phyloP scores from a whole-genome alignment of 2,888 invertebrate species.

The Eilema griseolum region DNA sequence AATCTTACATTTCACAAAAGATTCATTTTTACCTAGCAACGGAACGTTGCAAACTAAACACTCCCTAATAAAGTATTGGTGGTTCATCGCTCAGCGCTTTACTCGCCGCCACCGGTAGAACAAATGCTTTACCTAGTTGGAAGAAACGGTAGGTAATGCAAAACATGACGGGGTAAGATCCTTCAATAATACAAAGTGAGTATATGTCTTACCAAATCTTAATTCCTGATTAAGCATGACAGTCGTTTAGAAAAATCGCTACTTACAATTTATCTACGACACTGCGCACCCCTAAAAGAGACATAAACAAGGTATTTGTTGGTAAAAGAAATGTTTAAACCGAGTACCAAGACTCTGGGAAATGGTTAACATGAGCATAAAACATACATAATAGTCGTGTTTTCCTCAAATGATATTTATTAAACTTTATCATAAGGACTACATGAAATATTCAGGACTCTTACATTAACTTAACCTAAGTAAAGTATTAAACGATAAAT shows the following conservation, averaged over 20 bases:
- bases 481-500: conserved; percentile 68
- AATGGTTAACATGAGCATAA: conserved; percentile 31
- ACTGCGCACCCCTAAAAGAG: conserved; percentile 24
- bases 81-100: conserved; percentile 18
- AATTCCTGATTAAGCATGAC: conserved; percentile 14
- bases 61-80: neutral
- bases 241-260: conserved; percentile 14
- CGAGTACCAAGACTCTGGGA: conserved; percentile 22
- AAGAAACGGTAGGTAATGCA: conserved; percentile 29
- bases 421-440: conserved; percentile 64
- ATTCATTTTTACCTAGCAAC: neutral
- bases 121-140: conserved; percentile 18
- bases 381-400: conserved; percentile 29
- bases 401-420: conserved; percentile 65
- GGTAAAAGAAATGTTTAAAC: conserved; percentile 27
- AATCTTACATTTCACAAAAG: conserved; percentile 9
- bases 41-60: conserved; percentile 8
- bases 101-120: conserved; percentile 14
- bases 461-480: conserved; percentile 76
- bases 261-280: conserved; percentile 29
- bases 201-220: conserved; percentile 23
- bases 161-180: conserved; percentile 24
- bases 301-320: conserved; percentile 25
- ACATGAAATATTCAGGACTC: conserved; percentile 69
- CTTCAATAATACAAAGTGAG: conserved; percentile 26